Percentiles rank a stretch among this genome's conserved stretches.
These are phyloP conservation scores for Papilio elwesi DNA, from an alignment of 2,888 invertebrate species.

Conservation along the genomic window DNA sequence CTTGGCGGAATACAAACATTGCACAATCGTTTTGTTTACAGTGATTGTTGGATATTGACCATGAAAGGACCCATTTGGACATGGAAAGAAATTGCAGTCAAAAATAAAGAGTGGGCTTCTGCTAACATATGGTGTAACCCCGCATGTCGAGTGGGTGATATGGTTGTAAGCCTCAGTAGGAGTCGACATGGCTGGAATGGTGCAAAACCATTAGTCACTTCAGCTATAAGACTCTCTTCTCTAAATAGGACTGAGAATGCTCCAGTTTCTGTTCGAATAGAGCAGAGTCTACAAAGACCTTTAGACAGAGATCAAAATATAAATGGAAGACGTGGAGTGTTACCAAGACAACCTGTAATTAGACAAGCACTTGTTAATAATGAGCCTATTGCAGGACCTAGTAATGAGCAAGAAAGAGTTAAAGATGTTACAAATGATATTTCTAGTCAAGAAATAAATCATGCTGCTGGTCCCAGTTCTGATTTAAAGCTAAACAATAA, in stretches of 20 bases:
- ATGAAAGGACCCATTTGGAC: constrained; percentile 90
- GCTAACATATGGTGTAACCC: constrained; percentile 97
- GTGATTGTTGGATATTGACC: constrained; percentile 95
- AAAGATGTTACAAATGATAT: constrained; percentile 55
- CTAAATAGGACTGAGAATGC: constrained; percentile 71
- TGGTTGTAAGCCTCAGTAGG: constrained; percentile 89
- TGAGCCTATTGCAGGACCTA: constrained; percentile 78
- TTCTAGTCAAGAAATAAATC: constrained; percentile 51
- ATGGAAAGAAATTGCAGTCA: constrained; percentile 90
- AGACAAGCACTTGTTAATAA: constrained; percentile 57
- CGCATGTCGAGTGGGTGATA: constrained; percentile 91
- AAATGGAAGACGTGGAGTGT: constrained; percentile 87
- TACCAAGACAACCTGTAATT: constrained; percentile 69
- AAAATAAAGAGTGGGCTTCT: constrained; percentile 91
- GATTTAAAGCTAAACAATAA: constrained; percentile 56
- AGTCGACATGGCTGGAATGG: constrained; percentile 83
- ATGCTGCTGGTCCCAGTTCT: constrained; percentile 55
- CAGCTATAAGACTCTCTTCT: constrained; percentile 79
- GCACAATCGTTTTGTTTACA: constrained; percentile 89
- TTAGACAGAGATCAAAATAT: constrained; percentile 89
- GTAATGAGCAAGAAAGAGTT: constrained; percentile 60
- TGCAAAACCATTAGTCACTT: constrained; percentile 82
- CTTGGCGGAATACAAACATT: constrained; percentile 95
- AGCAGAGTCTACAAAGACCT: constrained; percentile 78
- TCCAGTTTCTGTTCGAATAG: constrained; percentile 77